Conservation (phyloP, 2,888 invertebrate genomes). For the Steinernema scapterisci region DNA sequence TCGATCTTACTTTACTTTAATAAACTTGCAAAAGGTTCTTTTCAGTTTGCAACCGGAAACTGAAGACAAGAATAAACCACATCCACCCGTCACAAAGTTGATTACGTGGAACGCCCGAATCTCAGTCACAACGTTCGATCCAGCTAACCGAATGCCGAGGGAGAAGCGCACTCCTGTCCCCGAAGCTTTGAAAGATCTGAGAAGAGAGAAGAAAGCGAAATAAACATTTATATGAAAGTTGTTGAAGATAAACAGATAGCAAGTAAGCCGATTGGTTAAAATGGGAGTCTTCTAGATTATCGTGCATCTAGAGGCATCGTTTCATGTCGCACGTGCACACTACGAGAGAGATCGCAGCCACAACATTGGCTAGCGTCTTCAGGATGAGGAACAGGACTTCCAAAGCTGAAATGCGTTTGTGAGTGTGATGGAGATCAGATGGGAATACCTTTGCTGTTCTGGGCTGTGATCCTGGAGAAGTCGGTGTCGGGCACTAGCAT, state of each 20-base stretch:
- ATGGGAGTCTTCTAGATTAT: no score
- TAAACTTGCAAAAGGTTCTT: no score
- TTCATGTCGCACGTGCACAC: background rate
- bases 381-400: background rate
- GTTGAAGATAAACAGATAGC: background rate
- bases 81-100: background rate
- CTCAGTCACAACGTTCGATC: slow-evolving; percentile 18
- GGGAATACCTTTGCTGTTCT: background rate
- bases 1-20: no score
- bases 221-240: background rate
- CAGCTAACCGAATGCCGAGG: background rate
- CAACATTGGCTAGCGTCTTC: background rate
- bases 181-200: slow-evolving; percentile 3
- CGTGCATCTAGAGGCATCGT: background rate
- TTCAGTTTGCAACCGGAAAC: slow-evolving; percentile 14
- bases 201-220: slow-evolving; percentile 11
- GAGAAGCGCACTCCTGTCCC: background rate
- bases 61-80: background rate
- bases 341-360: background rate
- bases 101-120: background rate
- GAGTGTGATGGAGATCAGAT: background rate
- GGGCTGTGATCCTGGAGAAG: background rate
- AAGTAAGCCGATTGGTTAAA: background rate
- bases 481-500: background rate
- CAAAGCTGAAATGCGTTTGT: background rate